Conservation (phyloP, 2,888 invertebrate genomes). For the Alcis repandata region DNA sequence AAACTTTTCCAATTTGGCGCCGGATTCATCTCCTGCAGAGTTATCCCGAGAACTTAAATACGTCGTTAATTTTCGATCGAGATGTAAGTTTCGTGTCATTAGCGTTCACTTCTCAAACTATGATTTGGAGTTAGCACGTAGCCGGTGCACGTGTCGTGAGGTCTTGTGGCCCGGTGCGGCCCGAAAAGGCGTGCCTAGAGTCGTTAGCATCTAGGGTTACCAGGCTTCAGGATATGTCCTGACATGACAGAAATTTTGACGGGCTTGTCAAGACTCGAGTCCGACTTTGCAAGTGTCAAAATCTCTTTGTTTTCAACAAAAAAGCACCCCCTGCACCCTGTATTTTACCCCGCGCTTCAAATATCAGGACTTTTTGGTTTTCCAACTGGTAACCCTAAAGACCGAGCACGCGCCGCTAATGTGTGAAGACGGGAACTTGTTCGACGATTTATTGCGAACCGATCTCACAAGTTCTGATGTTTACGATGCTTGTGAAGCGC, state of each 20-base stretch:
- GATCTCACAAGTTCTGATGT: conserved; percentile 21
- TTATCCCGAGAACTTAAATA: conserved; percentile 28
- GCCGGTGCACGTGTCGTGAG: neutral
- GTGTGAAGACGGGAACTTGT: conserved; percentile 21
- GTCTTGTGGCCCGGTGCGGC: neutral
- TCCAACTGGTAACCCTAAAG: neutral
- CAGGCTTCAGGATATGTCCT: neutral
- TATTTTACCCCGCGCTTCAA: neutral
- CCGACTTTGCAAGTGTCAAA: neutral
- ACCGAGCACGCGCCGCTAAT: conserved; percentile 10
- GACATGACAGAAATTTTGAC: too few relatives aligned
- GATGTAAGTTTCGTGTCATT: conserved; percentile 22
- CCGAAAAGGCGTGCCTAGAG: conserved; percentile 6
- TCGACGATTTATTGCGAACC: conserved; percentile 25
- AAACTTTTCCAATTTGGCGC: conserved; percentile 36
- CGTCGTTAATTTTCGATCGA: conserved; percentile 35
- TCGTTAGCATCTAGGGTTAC: conserved; percentile 20
- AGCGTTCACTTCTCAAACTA: conserved; percentile 25
- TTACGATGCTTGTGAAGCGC: conserved; percentile 2
- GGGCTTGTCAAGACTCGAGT: too few relatives aligned
- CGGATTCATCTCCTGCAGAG: conserved; percentile 14
- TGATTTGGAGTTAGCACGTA: conserved; percentile 13
- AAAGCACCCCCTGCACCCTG: neutral
- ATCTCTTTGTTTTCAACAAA: neutral
- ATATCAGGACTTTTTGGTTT: neutral